Percentiles rank a stretch among this genome's conserved stretches.
Conservation (phyloP, 2,888 invertebrate species). For the Griposia aprilina region DNA sequence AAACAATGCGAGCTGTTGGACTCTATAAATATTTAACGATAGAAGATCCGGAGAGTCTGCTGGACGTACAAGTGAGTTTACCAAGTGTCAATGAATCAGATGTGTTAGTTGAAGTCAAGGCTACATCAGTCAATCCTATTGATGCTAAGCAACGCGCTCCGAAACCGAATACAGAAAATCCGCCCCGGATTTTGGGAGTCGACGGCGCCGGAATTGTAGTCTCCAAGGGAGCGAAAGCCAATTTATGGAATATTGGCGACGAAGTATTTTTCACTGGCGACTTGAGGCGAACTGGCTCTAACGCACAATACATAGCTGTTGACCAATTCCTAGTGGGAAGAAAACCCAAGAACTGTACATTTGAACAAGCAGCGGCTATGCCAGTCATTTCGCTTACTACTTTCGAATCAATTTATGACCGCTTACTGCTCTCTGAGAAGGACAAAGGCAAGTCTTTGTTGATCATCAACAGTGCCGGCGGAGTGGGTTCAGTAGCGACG, state of each 20-base stretch:
- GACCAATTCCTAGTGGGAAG: slow-evolving; percentile 79
- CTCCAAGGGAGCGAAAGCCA: slow-evolving; percentile 77
- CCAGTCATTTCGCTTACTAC: slow-evolving; percentile 83
- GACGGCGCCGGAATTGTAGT: slow-evolving; percentile 86
- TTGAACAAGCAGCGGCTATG: slow-evolving; percentile 86
- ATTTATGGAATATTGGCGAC: slow-evolving; percentile 79
- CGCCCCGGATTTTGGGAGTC: slow-evolving; percentile 83
- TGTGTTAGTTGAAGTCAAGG: slow-evolving; percentile 84
- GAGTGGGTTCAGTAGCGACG: slow-evolving; percentile 84
- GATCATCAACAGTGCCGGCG: slow-evolving; percentile 86
- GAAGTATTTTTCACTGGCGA: slow-evolving; percentile 85
- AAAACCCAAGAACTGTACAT: slow-evolving; percentile 82
- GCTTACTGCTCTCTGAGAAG: slow-evolving; percentile 81
- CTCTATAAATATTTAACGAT: slow-evolving; percentile 86
- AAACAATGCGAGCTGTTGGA: slow-evolving; percentile 86
- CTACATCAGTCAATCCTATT: slow-evolving; percentile 84
- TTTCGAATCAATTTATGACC: slow-evolving; percentile 82
- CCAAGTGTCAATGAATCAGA: slow-evolving; percentile 77
- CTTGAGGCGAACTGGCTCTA: slow-evolving; percentile 79
- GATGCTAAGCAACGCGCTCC: slow-evolving; percentile 84
- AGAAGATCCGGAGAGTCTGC: slow-evolving; percentile 78
- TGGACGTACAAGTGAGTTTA: slow-evolving; percentile 80
- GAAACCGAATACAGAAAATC: slow-evolving; percentile 76
- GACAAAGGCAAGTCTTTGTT: slow-evolving; percentile 83
- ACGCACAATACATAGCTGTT: slow-evolving; percentile 83